Conservation (phyloP, 2,113 vertebrate genomes). For the Pseudonaja textilis region DNA sequence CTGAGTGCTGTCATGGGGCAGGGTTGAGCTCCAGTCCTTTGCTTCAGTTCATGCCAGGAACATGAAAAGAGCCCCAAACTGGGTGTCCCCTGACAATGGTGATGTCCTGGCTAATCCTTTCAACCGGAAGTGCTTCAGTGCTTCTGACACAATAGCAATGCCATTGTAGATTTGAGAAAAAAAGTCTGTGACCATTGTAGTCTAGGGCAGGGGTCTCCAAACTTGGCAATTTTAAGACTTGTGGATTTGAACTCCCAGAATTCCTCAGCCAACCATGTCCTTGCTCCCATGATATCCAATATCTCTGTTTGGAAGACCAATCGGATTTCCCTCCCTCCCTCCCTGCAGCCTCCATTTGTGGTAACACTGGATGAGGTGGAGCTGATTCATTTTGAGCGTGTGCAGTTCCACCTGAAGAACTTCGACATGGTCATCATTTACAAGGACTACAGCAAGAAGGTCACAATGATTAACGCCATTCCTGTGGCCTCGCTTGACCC, state of each 20-base stretch:
- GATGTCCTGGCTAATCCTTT: too few species aligned
- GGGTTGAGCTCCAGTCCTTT: too few species aligned
- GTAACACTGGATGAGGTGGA: conserved; percentile 93
- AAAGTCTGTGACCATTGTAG: neutral
- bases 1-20: too few species aligned
- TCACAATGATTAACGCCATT: conserved; percentile 97
- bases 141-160: too few species aligned
- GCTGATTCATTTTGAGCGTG: conserved; percentile 91
- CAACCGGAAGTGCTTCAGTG: too few species aligned
- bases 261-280: too few species aligned
- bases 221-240: too few species aligned
- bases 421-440: conserved; percentile 95
- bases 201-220: neutral
- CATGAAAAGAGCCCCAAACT: too few species aligned
- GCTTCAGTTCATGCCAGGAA: too few species aligned
- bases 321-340: accelerated
- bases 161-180: neutral
- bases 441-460: conserved; percentile 94
- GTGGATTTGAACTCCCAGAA: too few species aligned
- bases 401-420: conserved; percentile 97
- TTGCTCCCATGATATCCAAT: neutral
- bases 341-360: conserved; percentile 85
- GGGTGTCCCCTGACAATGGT: too few species aligned
- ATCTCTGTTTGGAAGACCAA: neutral
- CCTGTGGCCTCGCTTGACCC: conserved; percentile 92